These are phyloP conservation scores for Rhinoderma darwinii DNA, from an alignment of 2,113 vertebrate species.

Conservation along the genomic window DNA sequence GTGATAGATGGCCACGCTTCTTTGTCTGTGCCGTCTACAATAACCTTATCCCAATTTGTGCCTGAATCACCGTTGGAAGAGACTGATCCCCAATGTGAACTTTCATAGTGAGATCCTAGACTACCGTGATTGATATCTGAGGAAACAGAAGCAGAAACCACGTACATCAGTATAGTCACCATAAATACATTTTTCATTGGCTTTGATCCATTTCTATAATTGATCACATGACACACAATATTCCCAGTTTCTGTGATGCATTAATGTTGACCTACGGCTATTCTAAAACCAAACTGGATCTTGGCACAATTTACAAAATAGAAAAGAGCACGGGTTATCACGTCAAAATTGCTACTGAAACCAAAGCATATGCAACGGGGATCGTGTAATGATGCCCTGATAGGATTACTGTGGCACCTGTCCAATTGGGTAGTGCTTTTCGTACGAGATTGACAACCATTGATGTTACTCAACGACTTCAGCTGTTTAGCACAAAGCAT, in stretches of 20 bases:
- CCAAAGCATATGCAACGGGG: neutral
- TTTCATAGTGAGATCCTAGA: constrained; percentile 95
- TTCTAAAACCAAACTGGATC: neutral
- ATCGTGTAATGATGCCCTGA: neutral
- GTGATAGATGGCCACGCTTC: constrained; percentile 86
- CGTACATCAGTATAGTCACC: neutral
- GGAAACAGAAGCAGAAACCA: constrained; percentile 52
- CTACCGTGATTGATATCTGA: constrained; percentile 89
- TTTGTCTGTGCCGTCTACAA: constrained; percentile 87
- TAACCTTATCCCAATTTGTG: constrained; percentile 92
- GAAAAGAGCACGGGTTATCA: neutral
- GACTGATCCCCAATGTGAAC: constrained; percentile 87
- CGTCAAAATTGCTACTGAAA: no score
- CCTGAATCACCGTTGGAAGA: constrained; percentile 88
- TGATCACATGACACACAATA: neutral
- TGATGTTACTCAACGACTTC: no score
- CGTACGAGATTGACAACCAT: neutral
- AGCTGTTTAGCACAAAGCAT: neutral
- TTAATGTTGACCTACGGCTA: no score
- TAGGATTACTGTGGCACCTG: neutral
- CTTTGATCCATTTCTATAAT: no score
- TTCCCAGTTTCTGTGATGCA: neutral
- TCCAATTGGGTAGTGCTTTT: neutral
- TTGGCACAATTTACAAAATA: neutral
- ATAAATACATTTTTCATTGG: neutral